These are phyloP conservation scores for Enteromius trimaculatus DNA, from an alignment of 2,797 vertebrate species.

Conservation along the genomic window DNA sequence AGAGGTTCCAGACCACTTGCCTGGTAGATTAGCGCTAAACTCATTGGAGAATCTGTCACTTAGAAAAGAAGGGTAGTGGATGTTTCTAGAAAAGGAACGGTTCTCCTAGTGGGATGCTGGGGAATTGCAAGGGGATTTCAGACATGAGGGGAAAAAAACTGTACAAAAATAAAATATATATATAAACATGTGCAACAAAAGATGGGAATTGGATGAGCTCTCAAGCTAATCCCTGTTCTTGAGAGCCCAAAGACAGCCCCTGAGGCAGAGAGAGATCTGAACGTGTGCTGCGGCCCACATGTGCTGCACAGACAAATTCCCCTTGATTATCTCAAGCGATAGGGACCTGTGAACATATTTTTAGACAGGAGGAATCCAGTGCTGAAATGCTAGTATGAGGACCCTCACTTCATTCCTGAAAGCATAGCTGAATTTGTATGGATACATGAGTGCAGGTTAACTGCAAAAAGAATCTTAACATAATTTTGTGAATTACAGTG, in stretches of 20 bases:
- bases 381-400: constrained; percentile 42
- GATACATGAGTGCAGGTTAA: background rate
- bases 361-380: constrained; percentile 40
- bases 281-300: constrained; percentile 41
- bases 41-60: constrained; percentile 59
- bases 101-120: constrained; percentile 71
- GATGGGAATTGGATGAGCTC: constrained; percentile 65
- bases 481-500: background rate
- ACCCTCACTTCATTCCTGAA: background rate
- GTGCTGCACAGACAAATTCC: constrained; percentile 52
- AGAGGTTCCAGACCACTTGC: constrained; percentile 57
- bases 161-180: constrained; percentile 44
- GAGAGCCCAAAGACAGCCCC: constrained; percentile 65
- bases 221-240: constrained; percentile 68
- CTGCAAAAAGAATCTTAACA: background rate
- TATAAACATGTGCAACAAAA: constrained; percentile 70
- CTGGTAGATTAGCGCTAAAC: constrained; percentile 68
- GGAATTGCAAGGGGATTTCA: constrained; percentile 69
- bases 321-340: constrained; percentile 46
- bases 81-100: constrained; percentile 58
- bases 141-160: constrained; percentile 61
- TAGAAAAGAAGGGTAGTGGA: constrained; percentile 31
- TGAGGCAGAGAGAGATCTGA: constrained; percentile 60
- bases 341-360: constrained; percentile 46
- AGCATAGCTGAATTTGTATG: background rate